phyloP scores from a whole-genome alignment of 2,113 vertebrate species.

The Chaenogobius annularis region DNA sequence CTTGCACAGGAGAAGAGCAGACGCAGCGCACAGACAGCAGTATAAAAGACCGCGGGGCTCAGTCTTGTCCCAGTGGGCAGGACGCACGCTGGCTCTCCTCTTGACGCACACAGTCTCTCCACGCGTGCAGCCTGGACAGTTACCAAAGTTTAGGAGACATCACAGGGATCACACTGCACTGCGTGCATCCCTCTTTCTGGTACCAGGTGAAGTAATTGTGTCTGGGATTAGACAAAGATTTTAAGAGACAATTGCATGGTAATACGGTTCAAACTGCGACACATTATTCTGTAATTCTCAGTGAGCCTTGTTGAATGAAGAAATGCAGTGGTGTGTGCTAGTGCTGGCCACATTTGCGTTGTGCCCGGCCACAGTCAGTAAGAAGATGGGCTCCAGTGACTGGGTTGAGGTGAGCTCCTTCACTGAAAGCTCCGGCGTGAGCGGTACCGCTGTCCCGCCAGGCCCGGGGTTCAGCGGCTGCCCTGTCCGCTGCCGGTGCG shows the following conservation, averaged over 20 bases:
- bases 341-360: conserved; percentile 31
- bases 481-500: conserved; percentile 58
- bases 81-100: neutral
- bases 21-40: neutral
- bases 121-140: conserved; percentile 51
- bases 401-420: neutral
- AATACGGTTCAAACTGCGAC: neutral
- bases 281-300: neutral
- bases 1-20: neutral
- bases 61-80: conserved; percentile 10
- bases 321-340: conserved; percentile 43
- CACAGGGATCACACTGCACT: conserved; percentile 5
- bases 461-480: conserved; percentile 31
- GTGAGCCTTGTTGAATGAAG: conserved; percentile 9
- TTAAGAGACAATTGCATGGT: neutral
- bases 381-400: neutral
- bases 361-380: conserved; percentile 6
- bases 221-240: neutral
- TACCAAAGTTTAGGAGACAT: conserved; percentile 22
- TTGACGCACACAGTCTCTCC: conserved; percentile 14
- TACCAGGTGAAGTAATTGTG: neutral
- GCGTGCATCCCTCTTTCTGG: neutral
- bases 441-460: neutral
- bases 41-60: conserved; percentile 40
- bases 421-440: conserved; percentile 4